Evolutionary conservation across 2,888 invertebrate genomes (phyloP), one percentile per base, ranked within the genome.

Genomic region (Agrochola lychnidis): DNA sequence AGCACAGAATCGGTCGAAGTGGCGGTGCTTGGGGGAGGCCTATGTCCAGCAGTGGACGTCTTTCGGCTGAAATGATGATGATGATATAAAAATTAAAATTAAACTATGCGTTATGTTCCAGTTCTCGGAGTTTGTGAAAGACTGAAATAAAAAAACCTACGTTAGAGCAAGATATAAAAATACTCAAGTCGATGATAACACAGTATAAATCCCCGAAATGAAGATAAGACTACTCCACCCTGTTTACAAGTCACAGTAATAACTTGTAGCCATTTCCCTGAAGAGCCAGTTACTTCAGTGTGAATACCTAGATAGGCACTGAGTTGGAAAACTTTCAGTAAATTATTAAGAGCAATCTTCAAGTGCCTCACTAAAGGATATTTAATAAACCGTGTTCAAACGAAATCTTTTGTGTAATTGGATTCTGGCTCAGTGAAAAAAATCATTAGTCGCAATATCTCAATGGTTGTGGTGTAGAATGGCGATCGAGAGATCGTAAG

Each of bases 301-400:
- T 57, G 57, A 79, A 73, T 73, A 73, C 79, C 67, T 79, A 68
- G 80, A 74, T 64, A 56, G 7, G 80, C 79, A 80, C 57, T 75
- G 68, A 75, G 64, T 12, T 45, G 81, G 79, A 79, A 79, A 79
- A 59, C 63, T 61, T 79, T 81, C 64, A 66, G 76, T 66, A 48
- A 81, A 69, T 79, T 75, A 81, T 80, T 59, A 53, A 73, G 30
- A 62, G 36, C 16, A 57, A 63, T 68, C 63, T 79, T 53, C 74
- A 57, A 73, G 40, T 59, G n/a, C 14, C 51, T 63, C 19, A 62
- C 42, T 53, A 53, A 69, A 75, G 4, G 36, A 40, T 78, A 73
- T 64, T 68, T 75, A 64, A 59, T 51, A 74, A 67, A 75, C 51
- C 10, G 57, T 25, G 57, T 51, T 53, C 48, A 73, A 78, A 25